Base-by-base conservation (phyloP, 2,113 vertebrate genomes). In the Calyptomena viridis region DNA sequence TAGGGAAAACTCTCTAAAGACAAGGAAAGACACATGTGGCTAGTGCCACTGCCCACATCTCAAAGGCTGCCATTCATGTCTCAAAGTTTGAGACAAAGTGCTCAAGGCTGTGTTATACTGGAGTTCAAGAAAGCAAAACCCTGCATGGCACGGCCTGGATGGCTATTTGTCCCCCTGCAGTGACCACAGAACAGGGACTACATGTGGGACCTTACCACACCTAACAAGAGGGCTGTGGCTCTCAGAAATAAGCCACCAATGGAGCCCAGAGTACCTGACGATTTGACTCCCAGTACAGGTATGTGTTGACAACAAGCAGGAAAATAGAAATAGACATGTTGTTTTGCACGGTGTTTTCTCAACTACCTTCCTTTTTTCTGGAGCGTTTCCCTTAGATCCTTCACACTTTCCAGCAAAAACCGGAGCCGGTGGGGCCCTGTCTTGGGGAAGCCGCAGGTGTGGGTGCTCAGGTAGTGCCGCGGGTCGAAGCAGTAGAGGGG, bases 401-500 rank as follows among this genome's bases (percentile, higher is more conserved):
- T 95, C 81, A 99, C 64, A 8, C 98, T 98, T 64, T 98, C 98
- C 89, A 98, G 91, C 59, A 99, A 64, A 91, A 98, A 98, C 71
- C 91, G 90, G 83, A 99, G 97, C 20, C 98, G 97, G 74, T 98
- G 98, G 4, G 98, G 98, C 6, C 98, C 98, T 0, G 98, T 98
- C 67, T 98, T 98, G 0, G 98, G 98, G 27, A 98, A 96, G 92
- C 98, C 96, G 44, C 95, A 98, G 89, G 96, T 84, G 91, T 96
- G 94, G 1, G 98, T 99, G 68, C 97, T 95, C 86, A 94, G 47
- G 87, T 98, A 98, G 84, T 98, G 98, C 92, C 97, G 96, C 8
- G 98, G 98, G 86, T 99, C 98, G 18, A 99, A 98, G 97, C 98
- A 98, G 96, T 98, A 99, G 11, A 99, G 97, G 2, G 98, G 98